Evolutionary conservation across 2,888 invertebrate species (phyloP).

Genomic region (Neoaliturus tenellus): DNA sequence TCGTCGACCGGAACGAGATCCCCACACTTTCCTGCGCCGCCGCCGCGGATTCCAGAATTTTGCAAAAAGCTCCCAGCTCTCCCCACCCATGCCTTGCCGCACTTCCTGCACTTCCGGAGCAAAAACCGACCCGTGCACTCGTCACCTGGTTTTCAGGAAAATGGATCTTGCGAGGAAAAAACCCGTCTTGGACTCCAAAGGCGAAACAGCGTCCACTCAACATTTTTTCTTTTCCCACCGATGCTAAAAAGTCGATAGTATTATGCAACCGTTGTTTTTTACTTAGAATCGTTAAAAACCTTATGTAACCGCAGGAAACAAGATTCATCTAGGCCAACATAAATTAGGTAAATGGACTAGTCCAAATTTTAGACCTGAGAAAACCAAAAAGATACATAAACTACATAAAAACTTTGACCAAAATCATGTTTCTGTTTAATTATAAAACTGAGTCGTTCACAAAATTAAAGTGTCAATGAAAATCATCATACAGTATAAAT

Average conservation of each 20-base stretch:
- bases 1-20: conserved; percentile 4
- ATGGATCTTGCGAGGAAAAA: neutral
- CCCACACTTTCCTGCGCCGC: neutral
- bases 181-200: neutral
- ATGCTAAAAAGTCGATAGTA: neutral
- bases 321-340: neutral
- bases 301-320: neutral
- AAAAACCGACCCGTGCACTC: neutral
- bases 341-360: too few species aligned
- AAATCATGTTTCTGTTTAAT: too few species aligned
- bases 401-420: neutral
- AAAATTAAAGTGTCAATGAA: too few species aligned
- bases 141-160: neutral
- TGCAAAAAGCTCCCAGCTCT: neutral
- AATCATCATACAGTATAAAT: too few species aligned
- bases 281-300: neutral
- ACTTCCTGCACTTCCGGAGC: neutral
- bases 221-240: neutral
- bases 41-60: neutral
- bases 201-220: neutral
- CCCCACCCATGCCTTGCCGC: neutral
- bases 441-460: too few species aligned
- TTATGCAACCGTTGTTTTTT: neutral
- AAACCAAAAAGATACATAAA: too few species aligned
- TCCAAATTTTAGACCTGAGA: too few species aligned